These are phyloP conservation scores for Rallus crepitans DNA, from an alignment of 2,797 vertebrate species.

Conservation along the genomic window DNA sequence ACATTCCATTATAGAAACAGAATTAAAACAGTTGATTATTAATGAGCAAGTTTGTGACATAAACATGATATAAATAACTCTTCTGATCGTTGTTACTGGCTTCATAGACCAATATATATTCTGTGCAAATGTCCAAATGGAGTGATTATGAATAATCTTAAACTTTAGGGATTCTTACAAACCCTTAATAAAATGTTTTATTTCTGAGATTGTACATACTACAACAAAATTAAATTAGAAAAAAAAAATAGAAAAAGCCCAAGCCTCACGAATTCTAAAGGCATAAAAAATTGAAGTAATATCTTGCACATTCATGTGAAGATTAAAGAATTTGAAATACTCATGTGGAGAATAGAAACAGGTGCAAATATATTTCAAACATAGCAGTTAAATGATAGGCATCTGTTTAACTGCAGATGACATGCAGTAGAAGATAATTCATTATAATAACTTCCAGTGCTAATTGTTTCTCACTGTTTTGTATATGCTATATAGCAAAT, in stretches of 20 bases:
- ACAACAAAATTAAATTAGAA: not conserved
- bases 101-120: not conserved
- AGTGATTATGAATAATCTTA: not conserved
- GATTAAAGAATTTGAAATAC: not conserved
- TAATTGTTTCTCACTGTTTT: not conserved
- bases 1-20: not conserved
- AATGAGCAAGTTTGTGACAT: not conserved
- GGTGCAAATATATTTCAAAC: conserved; percentile 21
- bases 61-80: not conserved
- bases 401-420: conserved; percentile 39
- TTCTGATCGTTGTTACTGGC: not conserved
- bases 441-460: not conserved
- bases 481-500: not conserved
- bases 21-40: not conserved
- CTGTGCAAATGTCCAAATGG: not conserved
- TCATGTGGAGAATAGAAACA: not conserved
- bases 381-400: not conserved
- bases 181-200: not conserved
- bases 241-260: accelerated
- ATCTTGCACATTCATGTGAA: not conserved
- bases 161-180: not conserved
- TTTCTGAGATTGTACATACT: not conserved
- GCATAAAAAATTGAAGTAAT: not conserved
- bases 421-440: not conserved
- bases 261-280: not conserved